Evolutionary conservation across 2,888 invertebrate species (phyloP), one percentile per base, ranked within the genome.

Genomic region (Dicranocentrus wangi): DNA sequence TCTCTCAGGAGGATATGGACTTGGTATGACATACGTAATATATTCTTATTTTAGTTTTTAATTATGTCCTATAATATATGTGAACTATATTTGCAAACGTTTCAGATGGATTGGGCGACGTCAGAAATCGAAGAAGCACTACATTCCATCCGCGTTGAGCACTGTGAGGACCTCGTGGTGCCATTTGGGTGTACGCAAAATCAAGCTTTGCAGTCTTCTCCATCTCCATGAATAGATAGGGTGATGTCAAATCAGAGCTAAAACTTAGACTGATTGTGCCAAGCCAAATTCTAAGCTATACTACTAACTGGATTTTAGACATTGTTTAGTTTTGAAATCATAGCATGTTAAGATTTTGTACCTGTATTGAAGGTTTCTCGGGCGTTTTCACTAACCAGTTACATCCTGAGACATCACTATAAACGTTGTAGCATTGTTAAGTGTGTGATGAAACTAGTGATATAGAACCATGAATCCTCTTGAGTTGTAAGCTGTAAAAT

Each of bases 81-180:
- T 39, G 39, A 39, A 39, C 13, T 39, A 39, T 8, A 39, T 5
- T 39, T 13, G 5, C 39, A 39, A 39, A 39, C 27, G 15, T 83
- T 66, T 66, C 32, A 87, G 87, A 86, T 87, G 86, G 82, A 83
- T 25, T 86, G 85, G 86, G 87, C 87, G 10, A 83, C 83, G 51
- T 73, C 77, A 70, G 87, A 87, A 82, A 72, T 87, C 3, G 84
- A 85, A 47, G 79, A 84, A 25, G 85, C 86, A 27, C 80, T 87
- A 65, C 72, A 82, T 83, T 86, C 87, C 81, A 87, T 87, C 65
- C 81, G 84, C n/a, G 85, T 87, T 13, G 85, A 85, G 43, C 85
- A 85, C 43, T 80, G 63, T 66, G 87, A 87, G 66, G 87, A 87
- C 53, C 81, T 87, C 8, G 87, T 87, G 8, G 87, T 87, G 1